Evolutionary conservation across 2,113 vertebrate genomes (phyloP), one percentile per base, ranked within the genome.

Genomic region (Daubentonia madagascariensis): DNA sequence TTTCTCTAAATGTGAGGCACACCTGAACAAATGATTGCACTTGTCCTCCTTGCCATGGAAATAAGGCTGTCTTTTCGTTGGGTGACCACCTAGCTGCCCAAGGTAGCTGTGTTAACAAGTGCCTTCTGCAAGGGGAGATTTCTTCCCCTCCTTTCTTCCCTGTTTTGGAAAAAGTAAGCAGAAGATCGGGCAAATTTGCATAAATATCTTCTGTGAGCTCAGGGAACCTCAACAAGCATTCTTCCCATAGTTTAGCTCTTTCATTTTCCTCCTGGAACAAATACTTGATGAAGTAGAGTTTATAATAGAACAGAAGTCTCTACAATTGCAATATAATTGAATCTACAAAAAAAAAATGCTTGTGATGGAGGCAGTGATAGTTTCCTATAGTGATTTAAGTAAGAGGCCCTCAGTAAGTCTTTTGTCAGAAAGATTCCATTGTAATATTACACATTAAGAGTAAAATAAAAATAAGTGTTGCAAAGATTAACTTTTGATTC

Each of bases 271-370:
- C 37, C 45, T 73, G 14, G 35, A 88, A n/a, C 14, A 95, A 89
- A 54, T 78, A 37, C n/a, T 78, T 78, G 17, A 84, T 76, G 30
- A 95, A 91, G 4, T 76, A 43, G 16, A 95, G 35, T 83, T 95
- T 73, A 68, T 79, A 94, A 50, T 94, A 76, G 76, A 70, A 65
- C 4, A 48, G 43, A 83, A 63, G 6, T 63, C 35, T 94, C 13
- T 78, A 18, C 4, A 43, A 43, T 61, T 63, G 14, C 22, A 35
- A 2, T 43, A 43, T 7, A 45, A 35, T 78, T 1, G 13, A 35
- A 17, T 85, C 14, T 37, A 72, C 52, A 23, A 54, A 78, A 43
- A 92, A 80, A 52, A 16, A 3, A 20, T 73, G 37, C 10, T 59
- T 54, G 23, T 9, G 23, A 45, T 52, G 17, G 8, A 73, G 25